Base-by-base conservation (phyloP, 2,797 vertebrate genomes). In the Notolabrus celidotus region DNA sequence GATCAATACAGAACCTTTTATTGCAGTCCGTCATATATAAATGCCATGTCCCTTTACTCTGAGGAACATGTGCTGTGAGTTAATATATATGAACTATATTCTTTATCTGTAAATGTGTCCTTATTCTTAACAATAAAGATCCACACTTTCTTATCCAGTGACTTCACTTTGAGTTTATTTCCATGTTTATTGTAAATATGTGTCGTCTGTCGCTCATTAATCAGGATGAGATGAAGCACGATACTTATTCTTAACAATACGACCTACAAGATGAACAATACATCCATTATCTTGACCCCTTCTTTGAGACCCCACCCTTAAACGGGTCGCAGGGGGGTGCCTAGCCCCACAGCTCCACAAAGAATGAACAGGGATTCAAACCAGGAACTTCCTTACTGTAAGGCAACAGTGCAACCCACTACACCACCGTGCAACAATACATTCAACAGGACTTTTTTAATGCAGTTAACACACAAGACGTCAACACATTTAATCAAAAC, bases 81-180 rank as follows among this genome's bases (percentile, higher is more conserved):
- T 77, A 56, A 79, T 73, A n/a, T 74, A 67, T 69, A 65, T 85
- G 29, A 34, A 71, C 38, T 66, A n/a, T 56, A 47, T 79, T 57
- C n/a, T n/a, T n/a, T n/a, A n/a, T n/a, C n/a, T n/a, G n/a, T 82
- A 86, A 84, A 85, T 78, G 45, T 82, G 7, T 70, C 39, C 36
- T 62, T 42, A 43, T 77, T 62, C 60, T 52, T 62, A 76, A 70
- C 69, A 82, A 80, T 82, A 74, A 85, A 73, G 45, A 51, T 39
- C 36, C 8, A 2, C n/a, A 14, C 70, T 85, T 82, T 80, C 55
- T 51, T 58, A 76, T 61, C 10, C 11, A 54, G 10, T 65, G 57
- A 5, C n/a, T 29, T 65, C 14, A 56, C n/a, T 7, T 41, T 43
- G 5, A 43, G 43, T 58, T 10, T 2, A 12, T 58, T 8, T 65